These are phyloP conservation scores for Malacoctenus gilli DNA, from an alignment of 2,797 vertebrate species.

Conservation along the genomic window DNA sequence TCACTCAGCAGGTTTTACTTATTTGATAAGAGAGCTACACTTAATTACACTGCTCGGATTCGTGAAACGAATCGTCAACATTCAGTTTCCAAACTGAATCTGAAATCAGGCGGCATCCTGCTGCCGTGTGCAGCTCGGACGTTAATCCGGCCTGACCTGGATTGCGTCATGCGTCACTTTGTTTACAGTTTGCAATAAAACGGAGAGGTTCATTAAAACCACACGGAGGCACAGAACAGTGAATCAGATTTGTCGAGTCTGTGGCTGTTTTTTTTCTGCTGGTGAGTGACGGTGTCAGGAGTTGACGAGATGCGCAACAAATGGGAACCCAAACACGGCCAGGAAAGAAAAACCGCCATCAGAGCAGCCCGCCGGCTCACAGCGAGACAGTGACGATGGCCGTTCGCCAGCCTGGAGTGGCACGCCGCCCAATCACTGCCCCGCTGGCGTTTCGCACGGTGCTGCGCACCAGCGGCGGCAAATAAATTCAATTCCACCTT, in stretches of 20 bases:
- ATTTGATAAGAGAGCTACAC: constrained; percentile 18
- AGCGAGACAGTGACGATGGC: constrained; percentile 32
- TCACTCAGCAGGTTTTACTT: constrained; percentile 12
- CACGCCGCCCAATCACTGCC: constrained; percentile 39
- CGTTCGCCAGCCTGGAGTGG: constrained; percentile 46
- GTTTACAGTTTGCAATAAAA: constrained; percentile 39
- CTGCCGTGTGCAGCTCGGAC: too few species aligned
- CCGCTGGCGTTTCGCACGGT: constrained; percentile 29
- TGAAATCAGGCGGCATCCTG: constrained; percentile 7
- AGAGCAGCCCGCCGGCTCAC: constrained; percentile 21
- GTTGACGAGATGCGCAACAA: constrained; percentile 36
- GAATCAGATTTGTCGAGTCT: constrained; percentile 19
- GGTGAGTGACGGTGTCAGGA: constrained; percentile 42
- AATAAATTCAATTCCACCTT: constrained; percentile 66
- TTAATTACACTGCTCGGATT: constrained; percentile 11
- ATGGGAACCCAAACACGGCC: constrained; percentile 32
- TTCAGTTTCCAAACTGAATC: constrained; percentile 10
- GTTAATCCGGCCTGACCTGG: too few species aligned
- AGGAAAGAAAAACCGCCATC: constrained; percentile 49
- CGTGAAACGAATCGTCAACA: constrained; percentile 5
- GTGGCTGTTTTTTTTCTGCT: constrained; percentile 24
- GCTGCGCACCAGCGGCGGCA: constrained; percentile 31
- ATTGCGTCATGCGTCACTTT: neutral
- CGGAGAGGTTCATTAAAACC: constrained; percentile 19
- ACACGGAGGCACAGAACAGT: neutral